Percentiles rank a stretch among this genome's conserved stretches.
Conservation (phyloP, 2,888 invertebrate species). For the Athalia rosae region DNA sequence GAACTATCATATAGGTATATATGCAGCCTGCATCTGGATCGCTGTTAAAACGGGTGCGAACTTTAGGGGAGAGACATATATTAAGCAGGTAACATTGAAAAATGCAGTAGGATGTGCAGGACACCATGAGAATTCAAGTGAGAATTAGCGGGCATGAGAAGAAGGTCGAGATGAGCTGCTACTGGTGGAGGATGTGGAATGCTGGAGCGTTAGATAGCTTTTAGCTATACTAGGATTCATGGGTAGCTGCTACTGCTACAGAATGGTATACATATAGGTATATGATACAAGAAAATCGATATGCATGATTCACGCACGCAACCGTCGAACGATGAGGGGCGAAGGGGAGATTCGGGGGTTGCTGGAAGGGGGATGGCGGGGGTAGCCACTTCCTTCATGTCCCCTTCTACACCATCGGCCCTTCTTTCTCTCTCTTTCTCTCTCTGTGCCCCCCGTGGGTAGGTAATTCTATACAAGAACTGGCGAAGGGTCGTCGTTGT, state of each 20-base stretch:
- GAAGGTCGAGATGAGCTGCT: conserved; percentile 53
- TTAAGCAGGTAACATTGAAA: no score
- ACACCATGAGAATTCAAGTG: not conserved
- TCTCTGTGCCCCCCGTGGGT: conserved; percentile 42
- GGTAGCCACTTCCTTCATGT: conserved; percentile 42
- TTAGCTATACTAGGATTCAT: conserved; percentile 45
- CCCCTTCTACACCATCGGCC: conserved; percentile 32
- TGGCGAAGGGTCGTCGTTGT: conserved; percentile 43
- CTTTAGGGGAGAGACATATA: no score
- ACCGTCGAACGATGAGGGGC: conserved; percentile 50
- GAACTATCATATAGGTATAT: not conserved
- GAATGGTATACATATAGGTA: no score
- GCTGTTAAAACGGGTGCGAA: conserved; percentile 26
- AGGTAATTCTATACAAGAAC: conserved; percentile 46
- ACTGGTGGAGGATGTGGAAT: conserved; percentile 5
- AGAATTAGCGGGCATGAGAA: conserved; percentile 46
- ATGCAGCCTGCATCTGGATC: conserved; percentile 21
- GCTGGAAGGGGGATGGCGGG: conserved; percentile 47
- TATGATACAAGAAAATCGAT: conserved; percentile 69
- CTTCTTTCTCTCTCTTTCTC: not conserved
- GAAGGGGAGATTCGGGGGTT: conserved; percentile 49
- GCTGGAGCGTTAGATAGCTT: conserved; percentile 6
- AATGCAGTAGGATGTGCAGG: no score
- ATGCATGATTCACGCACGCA: conserved; percentile 72
- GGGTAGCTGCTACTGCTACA: not conserved